These are phyloP conservation scores for Callorhinus ursinus DNA, from an alignment of 2,113 vertebrate species.

Conservation along the genomic window DNA sequence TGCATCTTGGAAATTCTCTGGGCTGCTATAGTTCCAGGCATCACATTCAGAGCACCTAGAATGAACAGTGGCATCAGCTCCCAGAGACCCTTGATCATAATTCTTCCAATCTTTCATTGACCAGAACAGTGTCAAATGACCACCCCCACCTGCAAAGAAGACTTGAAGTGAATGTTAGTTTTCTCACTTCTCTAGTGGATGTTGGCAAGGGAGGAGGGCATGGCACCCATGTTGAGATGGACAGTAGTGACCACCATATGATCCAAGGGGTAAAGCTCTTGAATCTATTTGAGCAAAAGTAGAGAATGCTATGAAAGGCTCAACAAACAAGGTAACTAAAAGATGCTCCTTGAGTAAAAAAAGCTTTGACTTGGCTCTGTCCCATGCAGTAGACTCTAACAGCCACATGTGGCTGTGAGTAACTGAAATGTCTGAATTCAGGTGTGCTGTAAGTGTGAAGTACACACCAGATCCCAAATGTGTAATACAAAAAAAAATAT, in stretches of 20 bases:
- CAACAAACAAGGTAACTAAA: neutral
- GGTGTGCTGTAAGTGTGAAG: neutral
- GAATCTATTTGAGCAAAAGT: neutral
- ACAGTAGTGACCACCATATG: too few relatives aligned
- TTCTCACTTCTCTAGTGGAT: neutral
- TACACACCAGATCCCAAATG: neutral
- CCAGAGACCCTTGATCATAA: neutral
- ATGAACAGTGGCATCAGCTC: fast-evolving
- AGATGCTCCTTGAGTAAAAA: neutral
- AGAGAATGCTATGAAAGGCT: neutral
- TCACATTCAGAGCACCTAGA: neutral
- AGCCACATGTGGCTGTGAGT: neutral
- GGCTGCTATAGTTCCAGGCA: neutral
- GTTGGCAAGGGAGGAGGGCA: neutral
- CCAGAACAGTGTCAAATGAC: neutral
- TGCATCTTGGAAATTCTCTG: neutral
- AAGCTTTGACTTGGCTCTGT: neutral
- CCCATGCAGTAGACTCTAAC: neutral
- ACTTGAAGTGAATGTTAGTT: neutral
- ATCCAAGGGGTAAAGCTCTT: neutral
- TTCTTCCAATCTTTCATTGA: neutral
- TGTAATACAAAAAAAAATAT: neutral
- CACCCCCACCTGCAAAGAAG: neutral
- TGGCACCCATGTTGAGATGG: neutral
- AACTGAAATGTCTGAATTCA: neutral